Evolutionary conservation across 1,140 invertebrate genomes (phyloP), one percentile per base, ranked within the genome.

Genomic region (Caenorhabditis inopinata): DNA sequence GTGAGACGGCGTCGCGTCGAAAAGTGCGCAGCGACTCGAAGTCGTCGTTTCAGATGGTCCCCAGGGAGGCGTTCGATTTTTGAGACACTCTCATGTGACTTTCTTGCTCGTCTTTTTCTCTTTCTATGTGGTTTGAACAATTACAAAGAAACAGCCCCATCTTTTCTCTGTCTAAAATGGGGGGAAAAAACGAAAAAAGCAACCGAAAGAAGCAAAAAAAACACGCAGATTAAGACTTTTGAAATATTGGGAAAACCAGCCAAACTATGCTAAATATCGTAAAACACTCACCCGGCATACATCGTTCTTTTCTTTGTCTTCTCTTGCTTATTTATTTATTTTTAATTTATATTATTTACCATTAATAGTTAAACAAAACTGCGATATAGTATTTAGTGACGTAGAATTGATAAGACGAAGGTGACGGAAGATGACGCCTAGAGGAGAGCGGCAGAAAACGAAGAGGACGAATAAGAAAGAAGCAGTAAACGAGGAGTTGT

Each of bases 1-100:
- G 14, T 42, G 38, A 42, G 14, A 42, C 14, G 38, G 14, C 38
- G 14, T n/a, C 2, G 4, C 46, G 48, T 6, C 48, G 18, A 42
- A 38, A 68, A 68, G 58, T 68, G 58, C 58, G 29, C 9, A n/a
- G 27, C 53, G 38, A 42, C 38, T 42, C 38, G 38, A 42, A 42
- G 38, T 12, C 53, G 27, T 32, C 14, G 53, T 32, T 62, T 21
- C 5, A 62, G 58, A 21, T n/a, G 32, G 58, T 68, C 58, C 58
- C 58, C 29, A 42, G 58, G 58, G 58, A 68, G 29, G n/a, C 9
- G 58, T 68, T 29, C 58, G 58, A 68, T 51, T 76, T 51, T 76
- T 76, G 32, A 76, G 74, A 47, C 74, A 48, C 42, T 48, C 42
- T 48, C 74, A 75, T 75, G 45, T 75, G 45, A 48, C 74, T 75